Evolutionary conservation across 2,797 vertebrate genomes (phyloP).

Genomic region (Anisognathus igniventris): DNA sequence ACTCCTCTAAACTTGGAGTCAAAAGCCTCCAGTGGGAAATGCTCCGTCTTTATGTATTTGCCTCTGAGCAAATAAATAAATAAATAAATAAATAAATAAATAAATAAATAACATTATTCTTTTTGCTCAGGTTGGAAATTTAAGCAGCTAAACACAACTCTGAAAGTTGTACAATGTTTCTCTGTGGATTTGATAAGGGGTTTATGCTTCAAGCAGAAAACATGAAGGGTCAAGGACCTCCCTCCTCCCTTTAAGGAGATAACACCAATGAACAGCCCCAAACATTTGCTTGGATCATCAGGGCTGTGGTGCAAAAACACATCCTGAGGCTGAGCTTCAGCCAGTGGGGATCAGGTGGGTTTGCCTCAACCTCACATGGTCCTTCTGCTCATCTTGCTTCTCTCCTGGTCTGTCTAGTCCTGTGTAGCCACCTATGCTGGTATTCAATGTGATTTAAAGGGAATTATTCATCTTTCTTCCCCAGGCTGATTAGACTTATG

Average conservation of each 20-base stretch:
- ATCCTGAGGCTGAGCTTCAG: not conserved
- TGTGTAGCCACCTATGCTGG: not conserved
- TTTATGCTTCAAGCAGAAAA: not conserved
- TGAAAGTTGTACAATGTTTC: not conserved
- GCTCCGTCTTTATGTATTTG: not conserved
- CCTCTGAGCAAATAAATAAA: not conserved
- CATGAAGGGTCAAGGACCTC: not conserved
- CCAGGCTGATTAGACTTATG: not conserved
- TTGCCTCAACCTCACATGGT: not conserved
- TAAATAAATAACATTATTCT: not conserved
- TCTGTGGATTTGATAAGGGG: not conserved
- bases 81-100: not conserved
- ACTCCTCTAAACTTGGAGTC: not conserved
- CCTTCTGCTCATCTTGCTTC: not conserved
- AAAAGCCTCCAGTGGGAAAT: not conserved
- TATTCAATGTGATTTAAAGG: not conserved
- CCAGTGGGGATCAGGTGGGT: rapidly evolving
- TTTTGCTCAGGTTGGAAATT: not conserved
- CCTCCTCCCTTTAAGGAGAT: not conserved
- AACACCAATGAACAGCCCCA: rapidly evolving
- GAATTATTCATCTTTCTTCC: not conserved
- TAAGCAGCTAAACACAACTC: not conserved
- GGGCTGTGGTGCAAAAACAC: rapidly evolving
- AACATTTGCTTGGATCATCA: rapidly evolving
- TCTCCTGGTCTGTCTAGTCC: not conserved